Evolutionary conservation across 1,140 invertebrate genomes (phyloP), one percentile per base, ranked within the genome.

Genomic region (Calycopis cecrops): DNA sequence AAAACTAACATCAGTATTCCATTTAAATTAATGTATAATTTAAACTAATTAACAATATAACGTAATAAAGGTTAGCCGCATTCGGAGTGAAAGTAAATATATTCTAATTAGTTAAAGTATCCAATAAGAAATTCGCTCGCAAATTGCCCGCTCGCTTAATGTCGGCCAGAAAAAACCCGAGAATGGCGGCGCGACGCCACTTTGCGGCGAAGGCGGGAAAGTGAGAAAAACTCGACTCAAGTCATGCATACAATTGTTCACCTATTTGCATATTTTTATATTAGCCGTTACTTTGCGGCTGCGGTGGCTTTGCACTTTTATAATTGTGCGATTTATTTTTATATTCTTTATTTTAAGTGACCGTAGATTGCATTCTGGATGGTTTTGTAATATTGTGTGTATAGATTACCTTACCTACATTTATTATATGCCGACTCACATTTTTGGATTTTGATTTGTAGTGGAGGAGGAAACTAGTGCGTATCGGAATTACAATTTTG

Each of bases 101-200:
- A 48, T 55, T 62, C 60, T 60, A 63, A 67, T 60, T 66, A 58
- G 55, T 59, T 59, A 57, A 60, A 60, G 59, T 54, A 52, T 61
- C 59, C 57, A 63, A 67, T 63, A 67, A 63, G 57, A 57, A 63
- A 60, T 61, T 60, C 59, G 61, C 58, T 63, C 48, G 57, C 52
- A 51, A 59, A 61, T 50, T 48, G 28, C 18, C 37, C 28, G 40
- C 58, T 50, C 63, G 57, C 64, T 58, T 63, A 67, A 67, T 59
- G 59, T 52, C 56, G 61, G 61, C 34, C 42, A 50, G 62, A 61
- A 63, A 60, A 59, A 62, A 56, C 48, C n/a, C 55, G 35, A 47
- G 42, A 60, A 60, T 57, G 52, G 57, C 61, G 57, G 53, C 64
- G 58, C 59, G 61, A 53, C 59, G 52, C 57, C 65, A 67, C 61